phyloP scores from a whole-genome alignment of 2,888 invertebrate genomes.

The Harpalus rufipes region DNA sequence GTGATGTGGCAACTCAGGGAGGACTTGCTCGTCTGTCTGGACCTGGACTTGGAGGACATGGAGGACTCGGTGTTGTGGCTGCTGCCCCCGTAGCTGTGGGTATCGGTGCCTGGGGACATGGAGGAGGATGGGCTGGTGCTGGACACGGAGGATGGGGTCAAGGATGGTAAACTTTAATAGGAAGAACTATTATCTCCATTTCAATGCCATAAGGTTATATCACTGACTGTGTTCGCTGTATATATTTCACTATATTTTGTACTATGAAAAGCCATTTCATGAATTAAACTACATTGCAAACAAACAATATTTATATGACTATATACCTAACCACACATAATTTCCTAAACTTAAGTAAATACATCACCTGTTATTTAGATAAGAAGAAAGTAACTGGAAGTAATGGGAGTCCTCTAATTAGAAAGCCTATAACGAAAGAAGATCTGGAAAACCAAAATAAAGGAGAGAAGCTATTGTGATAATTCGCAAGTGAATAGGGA shows the following conservation, averaged over 20 bases:
- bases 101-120: conserved; percentile 47
- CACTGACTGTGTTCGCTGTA: conserved; percentile 32
- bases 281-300: not conserved
- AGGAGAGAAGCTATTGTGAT: too few relatives aligned
- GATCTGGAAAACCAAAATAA: too few relatives aligned
- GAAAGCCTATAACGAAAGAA: too few relatives aligned
- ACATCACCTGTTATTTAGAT: too few relatives aligned
- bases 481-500: too few relatives aligned
- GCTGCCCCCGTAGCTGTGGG: conserved; percentile 34
- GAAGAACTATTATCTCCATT: not conserved
- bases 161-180: conserved; percentile 6
- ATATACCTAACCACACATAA: not conserved
- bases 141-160: conserved; percentile 53
- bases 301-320: not conserved
- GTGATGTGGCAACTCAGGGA: conserved; percentile 59
- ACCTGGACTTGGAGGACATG: conserved; percentile 55
- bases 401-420: too few relatives aligned
- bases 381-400: too few relatives aligned
- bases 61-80: conserved; percentile 33
- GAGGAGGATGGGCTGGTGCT: conserved; percentile 30
- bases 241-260: conserved; percentile 21
- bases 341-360: not conserved
- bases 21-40: conserved; percentile 54
- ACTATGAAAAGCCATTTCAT: not conserved
- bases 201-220: conserved; percentile 6